These are phyloP conservation scores for Hypocryptadius cinnamomeus DNA, from an alignment of 2,113 vertebrate species.

Conservation along the genomic window DNA sequence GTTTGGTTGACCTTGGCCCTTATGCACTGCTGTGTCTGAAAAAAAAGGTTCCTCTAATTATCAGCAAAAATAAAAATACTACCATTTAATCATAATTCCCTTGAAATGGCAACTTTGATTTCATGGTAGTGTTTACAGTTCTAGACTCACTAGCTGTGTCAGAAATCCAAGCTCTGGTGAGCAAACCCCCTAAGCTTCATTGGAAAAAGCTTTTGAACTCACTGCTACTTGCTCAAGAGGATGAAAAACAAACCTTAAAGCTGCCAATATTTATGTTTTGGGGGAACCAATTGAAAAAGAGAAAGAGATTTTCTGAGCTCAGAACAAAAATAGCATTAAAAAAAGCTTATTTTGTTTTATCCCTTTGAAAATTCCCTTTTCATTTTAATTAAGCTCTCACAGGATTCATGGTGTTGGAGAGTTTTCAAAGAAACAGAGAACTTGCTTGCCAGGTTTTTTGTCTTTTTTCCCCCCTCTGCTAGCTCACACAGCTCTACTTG, in stretches of 20 bases:
- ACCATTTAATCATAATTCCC: not conserved
- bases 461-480: not conserved
- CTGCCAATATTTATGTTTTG: constrained; percentile 43
- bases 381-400: constrained; percentile 52
- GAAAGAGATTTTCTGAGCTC: not conserved
- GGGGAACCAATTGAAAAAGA: not conserved
- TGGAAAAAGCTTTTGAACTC: constrained; percentile 53
- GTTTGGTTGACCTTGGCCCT: not conserved
- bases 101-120: constrained; percentile 28
- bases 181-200: constrained; percentile 3
- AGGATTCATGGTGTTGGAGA: constrained; percentile 40
- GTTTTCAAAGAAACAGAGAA: constrained; percentile 43
- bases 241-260: constrained; percentile 29
- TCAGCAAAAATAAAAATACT: not conserved
- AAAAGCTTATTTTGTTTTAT: constrained; percentile 46
- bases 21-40: not conserved
- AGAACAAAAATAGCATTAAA: constrained; percentile 31
- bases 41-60: not conserved
- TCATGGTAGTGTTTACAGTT: not conserved
- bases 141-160: constrained; percentile 14
- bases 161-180: constrained; percentile 25
- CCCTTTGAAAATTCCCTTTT: constrained; percentile 36
- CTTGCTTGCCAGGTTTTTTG: constrained; percentile 14
- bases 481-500: constrained; percentile 26
- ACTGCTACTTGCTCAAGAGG: constrained; percentile 23